Conservation (phyloP, 2,888 invertebrate genomes). For the Drosophila mayaguana region DNA sequence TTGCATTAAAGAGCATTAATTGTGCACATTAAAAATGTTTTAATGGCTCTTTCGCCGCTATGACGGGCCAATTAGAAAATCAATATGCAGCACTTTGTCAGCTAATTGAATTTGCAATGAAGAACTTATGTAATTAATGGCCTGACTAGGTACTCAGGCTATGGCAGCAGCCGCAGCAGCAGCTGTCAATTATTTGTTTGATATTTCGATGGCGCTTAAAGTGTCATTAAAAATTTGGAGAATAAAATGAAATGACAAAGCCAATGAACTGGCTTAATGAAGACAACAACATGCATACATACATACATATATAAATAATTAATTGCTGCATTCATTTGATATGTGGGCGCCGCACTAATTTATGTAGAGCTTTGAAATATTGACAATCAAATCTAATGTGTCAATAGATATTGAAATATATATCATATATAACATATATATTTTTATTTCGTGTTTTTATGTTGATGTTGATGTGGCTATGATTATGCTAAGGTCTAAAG, state of each 20-base stretch:
- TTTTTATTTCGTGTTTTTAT: neutral
- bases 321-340: neutral
- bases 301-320: neutral
- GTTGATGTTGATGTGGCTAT: slow-evolving; percentile 10
- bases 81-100: slow-evolving; percentile 76
- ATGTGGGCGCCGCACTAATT: neutral
- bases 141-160: slow-evolving; percentile 8
- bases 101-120: slow-evolving; percentile 69
- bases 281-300: neutral
- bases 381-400: neutral
- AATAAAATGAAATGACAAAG: slow-evolving; percentile 8
- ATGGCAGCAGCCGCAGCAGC: slow-evolving; percentile 3
- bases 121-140: slow-evolving; percentile 64
- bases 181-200: slow-evolving; percentile 36
- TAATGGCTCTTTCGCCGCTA: slow-evolving; percentile 55
- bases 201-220: slow-evolving; percentile 25
- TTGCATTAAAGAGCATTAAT: slow-evolving; percentile 66
- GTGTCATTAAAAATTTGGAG: slow-evolving; percentile 21
- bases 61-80: slow-evolving; percentile 72
- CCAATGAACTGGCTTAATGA: neutral
- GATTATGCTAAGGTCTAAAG: slow-evolving; percentile 13
- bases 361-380: too few relatives aligned
- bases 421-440: slow-evolving; percentile 5
- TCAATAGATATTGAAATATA: neutral
- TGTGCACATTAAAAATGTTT: slow-evolving; percentile 62